Evolutionary conservation across 2,888 invertebrate genomes (phyloP).

Genomic region (Heliconius hortense): DNA sequence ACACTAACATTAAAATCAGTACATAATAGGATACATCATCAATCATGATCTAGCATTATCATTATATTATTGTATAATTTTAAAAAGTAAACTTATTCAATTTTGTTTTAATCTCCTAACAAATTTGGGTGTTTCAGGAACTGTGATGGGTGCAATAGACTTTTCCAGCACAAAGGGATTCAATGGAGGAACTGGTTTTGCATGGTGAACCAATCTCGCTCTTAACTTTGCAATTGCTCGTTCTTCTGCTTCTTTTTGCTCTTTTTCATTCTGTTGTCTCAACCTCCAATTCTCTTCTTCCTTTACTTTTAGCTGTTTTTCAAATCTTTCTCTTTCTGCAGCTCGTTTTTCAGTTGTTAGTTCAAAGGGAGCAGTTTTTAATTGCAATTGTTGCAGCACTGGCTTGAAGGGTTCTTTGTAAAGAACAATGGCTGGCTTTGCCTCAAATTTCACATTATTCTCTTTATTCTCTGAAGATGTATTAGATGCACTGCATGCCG

Average conservation of each 20-base stretch:
- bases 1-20: conserved; percentile 7
- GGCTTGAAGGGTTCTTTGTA: conserved; percentile 86
- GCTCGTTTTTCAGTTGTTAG: conserved; percentile 85
- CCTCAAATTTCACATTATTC: conserved; percentile 81
- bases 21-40: conserved; percentile 18
- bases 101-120: conserved; percentile 63
- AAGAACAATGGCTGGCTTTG: conserved; percentile 83
- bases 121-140: conserved; percentile 84
- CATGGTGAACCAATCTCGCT: conserved; percentile 82
- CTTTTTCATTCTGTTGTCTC: conserved; percentile 62
- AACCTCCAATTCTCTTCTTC: conserved; percentile 75
- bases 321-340: conserved; percentile 83
- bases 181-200: conserved; percentile 82
- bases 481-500: conserved; percentile 58
- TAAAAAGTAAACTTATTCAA: conserved; percentile 42
- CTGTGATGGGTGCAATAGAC: conserved; percentile 80
- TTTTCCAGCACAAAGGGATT: conserved; percentile 77
- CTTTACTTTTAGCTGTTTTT: conserved; percentile 78
- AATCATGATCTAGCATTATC: conserved; percentile 1
- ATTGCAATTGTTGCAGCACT: conserved; percentile 68
- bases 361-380: conserved; percentile 78
- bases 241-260: conserved; percentile 72
- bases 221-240: conserved; percentile 77
- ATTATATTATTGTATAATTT: conserved; percentile 3
- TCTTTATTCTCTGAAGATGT: conserved; percentile 74